A percentile compares a stretch with the other conserved stretches of the same genome.
Conservation (phyloP, 2,797 vertebrate genomes). For the Silurus lanzhouensis region DNA sequence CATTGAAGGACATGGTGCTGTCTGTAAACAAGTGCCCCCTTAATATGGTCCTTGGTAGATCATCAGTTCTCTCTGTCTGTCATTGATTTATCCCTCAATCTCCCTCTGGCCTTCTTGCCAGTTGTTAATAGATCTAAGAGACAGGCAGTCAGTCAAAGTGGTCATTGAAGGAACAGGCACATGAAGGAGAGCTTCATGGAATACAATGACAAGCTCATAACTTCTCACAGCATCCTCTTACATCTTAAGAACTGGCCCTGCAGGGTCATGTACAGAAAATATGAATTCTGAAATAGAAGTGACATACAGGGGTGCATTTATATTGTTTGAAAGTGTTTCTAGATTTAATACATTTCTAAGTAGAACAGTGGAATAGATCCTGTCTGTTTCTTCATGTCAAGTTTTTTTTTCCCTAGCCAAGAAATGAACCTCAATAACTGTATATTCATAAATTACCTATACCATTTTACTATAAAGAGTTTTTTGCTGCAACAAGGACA, state of each 20-base stretch:
- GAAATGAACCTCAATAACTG: background rate
- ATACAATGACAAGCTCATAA: slow-evolving; percentile 15
- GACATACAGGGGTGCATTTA: background rate
- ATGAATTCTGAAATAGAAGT: background rate
- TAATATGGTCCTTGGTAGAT: slow-evolving; percentile 33
- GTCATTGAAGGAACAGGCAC: slow-evolving; percentile 3
- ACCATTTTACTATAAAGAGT: background rate
- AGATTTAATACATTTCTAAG: background rate
- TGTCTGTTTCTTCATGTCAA: background rate
- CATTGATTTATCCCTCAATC: slow-evolving; percentile 60
- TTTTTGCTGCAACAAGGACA: background rate
- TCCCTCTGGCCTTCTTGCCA: slow-evolving; percentile 27
- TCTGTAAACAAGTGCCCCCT: slow-evolving; percentile 35
- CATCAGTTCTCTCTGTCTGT: slow-evolving; percentile 48
- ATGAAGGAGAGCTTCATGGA: slow-evolving; percentile 14
- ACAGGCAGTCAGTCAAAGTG: slow-evolving; percentile 43
- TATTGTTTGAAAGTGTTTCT: background rate
- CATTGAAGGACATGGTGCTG: slow-evolving; percentile 39
- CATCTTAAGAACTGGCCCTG: background rate
- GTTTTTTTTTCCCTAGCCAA: background rate
- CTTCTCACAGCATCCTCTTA: slow-evolving; percentile 10
- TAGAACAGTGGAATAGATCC: background rate
- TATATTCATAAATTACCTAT: background rate
- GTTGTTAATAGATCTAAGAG: slow-evolving; percentile 47
- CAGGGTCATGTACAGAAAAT: background rate